These are phyloP conservation scores for Lagodon rhomboides DNA, from an alignment of 2,797 vertebrate species.

Conservation along the genomic window DNA sequence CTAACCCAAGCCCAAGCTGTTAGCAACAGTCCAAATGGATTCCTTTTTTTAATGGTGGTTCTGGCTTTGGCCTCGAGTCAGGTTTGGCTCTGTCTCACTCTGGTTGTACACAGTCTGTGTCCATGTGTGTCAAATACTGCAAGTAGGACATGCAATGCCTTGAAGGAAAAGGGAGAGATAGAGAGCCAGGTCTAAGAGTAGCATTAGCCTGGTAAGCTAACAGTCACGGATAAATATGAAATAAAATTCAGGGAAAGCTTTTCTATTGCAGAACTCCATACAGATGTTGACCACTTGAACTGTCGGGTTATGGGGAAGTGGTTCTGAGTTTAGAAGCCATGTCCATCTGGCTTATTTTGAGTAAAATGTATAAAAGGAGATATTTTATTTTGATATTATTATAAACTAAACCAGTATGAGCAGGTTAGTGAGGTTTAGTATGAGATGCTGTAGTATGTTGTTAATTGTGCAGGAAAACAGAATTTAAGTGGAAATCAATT, in stretches of 20 bases:
- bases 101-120: constrained; percentile 21
- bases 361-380: background rate
- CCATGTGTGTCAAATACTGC: constrained; percentile 52
- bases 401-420: background rate
- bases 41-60: background rate
- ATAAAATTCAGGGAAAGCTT: background rate
- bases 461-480: too few species aligned
- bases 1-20: background rate
- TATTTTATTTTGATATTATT: background rate
- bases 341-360: background rate
- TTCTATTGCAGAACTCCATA: background rate
- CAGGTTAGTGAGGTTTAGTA: background rate
- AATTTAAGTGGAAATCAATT: background rate
- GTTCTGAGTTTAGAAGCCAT: background rate
- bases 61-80: constrained; percentile 12
- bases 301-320: background rate
- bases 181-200: constrained; percentile 25
- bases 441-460: background rate
- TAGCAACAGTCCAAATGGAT: background rate
- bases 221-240: constrained; percentile 30
- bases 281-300: background rate
- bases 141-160: constrained; percentile 68
- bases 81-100: constrained; percentile 15
- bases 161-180: constrained; percentile 42
- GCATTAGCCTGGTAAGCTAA: constrained; percentile 37